Conservation (phyloP, 2,888 invertebrate species). For the Drosophila borealis region DNA sequence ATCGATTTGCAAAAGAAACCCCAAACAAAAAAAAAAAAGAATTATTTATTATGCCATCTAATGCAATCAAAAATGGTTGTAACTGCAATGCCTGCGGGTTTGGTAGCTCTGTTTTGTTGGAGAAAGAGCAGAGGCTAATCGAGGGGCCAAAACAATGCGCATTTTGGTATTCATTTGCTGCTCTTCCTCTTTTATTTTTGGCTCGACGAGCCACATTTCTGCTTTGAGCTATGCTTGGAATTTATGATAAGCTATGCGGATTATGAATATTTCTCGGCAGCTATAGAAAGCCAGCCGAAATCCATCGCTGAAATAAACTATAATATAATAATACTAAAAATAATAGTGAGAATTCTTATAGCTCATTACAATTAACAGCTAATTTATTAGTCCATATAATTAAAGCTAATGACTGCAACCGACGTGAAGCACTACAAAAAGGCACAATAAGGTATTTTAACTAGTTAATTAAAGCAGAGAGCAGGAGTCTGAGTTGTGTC, state of each 20-base stretch:
- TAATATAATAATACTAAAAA: not conserved
- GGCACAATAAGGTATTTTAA: not conserved
- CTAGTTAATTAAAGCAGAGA: not conserved
- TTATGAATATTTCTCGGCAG: slow-evolving; percentile 24
- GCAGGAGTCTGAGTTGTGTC: no score
- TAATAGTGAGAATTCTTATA: not conserved
- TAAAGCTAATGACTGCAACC: slow-evolving; percentile 13
- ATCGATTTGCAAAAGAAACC: slow-evolving; percentile 9
- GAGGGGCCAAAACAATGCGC: slow-evolving; percentile 52
- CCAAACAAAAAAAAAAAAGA: slow-evolving; percentile 18
- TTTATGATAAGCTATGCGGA: slow-evolving; percentile 63
- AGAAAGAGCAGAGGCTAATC: not conserved
- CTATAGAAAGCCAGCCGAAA: slow-evolving; percentile 15
- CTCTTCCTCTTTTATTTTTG: slow-evolving; percentile 5
- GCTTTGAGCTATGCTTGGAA: slow-evolving; percentile 64
- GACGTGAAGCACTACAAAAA: slow-evolving; percentile 1
- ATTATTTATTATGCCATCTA: slow-evolving; percentile 53
- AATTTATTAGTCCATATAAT: slow-evolving; percentile 9
- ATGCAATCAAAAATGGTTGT: slow-evolving; percentile 72
- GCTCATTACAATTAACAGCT: not conserved
- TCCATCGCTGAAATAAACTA: slow-evolving; percentile 3
- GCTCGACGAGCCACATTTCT: slow-evolving; percentile 28
- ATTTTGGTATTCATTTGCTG: slow-evolving; percentile 52
- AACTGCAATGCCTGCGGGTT: slow-evolving; percentile 63
- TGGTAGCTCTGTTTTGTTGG: not conserved